These are phyloP conservation scores for Drosophila mojavensis DNA, from an alignment of 1,140 invertebrate species.

Conservation along the genomic window DNA sequence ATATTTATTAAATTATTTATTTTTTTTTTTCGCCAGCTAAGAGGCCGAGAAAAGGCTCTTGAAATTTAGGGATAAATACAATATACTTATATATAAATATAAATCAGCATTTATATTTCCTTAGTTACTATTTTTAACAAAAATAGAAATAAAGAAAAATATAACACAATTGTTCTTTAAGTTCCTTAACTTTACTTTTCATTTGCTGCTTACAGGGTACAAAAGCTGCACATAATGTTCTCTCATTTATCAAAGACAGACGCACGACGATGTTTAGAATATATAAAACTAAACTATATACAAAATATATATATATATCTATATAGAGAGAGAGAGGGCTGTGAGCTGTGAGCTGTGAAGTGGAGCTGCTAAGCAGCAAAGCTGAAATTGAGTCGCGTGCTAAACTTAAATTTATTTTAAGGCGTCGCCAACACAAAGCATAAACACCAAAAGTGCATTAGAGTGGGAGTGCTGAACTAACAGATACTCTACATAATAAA, in stretches of 20 bases:
- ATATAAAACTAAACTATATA: not conserved
- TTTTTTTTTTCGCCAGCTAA: too few species aligned
- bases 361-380: slow-evolving; percentile 6
- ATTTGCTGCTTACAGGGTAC: not conserved
- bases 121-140: too few species aligned
- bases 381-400: slow-evolving; percentile 48
- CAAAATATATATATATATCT: not conserved
- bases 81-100: too few species aligned
- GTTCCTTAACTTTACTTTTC: too few species aligned
- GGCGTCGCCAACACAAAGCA: slow-evolving; percentile 11
- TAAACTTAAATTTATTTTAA: slow-evolving; percentile 40
- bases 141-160: too few species aligned
- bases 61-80: too few species aligned
- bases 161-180: too few species aligned
- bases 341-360: slow-evolving; percentile 8
- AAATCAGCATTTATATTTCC: too few species aligned
- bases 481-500: not conserved
- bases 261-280: too few species aligned
- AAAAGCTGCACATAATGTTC: slow-evolving; percentile 26
- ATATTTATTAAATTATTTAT: too few species aligned
- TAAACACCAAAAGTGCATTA: not conserved
- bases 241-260: slow-evolving; percentile 33
- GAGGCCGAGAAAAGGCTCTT: too few species aligned
- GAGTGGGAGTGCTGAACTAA: not conserved
- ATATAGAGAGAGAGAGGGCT: too few species aligned